Base-by-base conservation (phyloP, 64 coral and sea anemone genomes). In the Montipora foliosa region DNA sequence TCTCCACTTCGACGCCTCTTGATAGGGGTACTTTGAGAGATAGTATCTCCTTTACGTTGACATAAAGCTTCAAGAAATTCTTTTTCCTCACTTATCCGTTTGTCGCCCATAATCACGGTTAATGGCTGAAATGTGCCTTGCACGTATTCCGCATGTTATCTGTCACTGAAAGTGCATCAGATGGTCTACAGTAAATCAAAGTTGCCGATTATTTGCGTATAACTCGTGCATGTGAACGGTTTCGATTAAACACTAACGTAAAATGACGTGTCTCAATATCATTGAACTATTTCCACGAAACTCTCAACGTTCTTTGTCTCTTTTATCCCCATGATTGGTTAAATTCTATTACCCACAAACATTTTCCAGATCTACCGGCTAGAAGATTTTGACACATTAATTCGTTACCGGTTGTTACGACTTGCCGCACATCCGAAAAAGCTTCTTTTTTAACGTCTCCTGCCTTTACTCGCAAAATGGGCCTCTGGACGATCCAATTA, bases 191-290 rank as follows among this genome's bases (percentile, higher is more conserved):
- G 67, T 70, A 8, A 70, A 70, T 70, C 67, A 70, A 70, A 70
- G 67, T 70, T 70, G 67, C 1, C 67, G 67, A 70, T 70, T 70
- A 15, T 70, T 70, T 20, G 67, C 67, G 67, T 70, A 15, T 70
- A 70, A 0, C 67, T 70, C 67, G 67, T 15, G 67, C 67, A 12
- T 70, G 67, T 3, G 14, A 70, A 70, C 25, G 67, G 67, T 70
- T 70, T 70, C 67, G 14, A 70, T 70, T 70, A 70, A 70, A 70
- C 67, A 70, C 67, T 70, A 15, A 70, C 67, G 67, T 70, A 70
- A 70, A 15, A 70, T 70, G 67, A 70, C 67, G 67, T 70, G 67
- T 15, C 67, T 70, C 67, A 70, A 70, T 17, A 70, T 70, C 67
- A 70, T 70, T 70, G 67, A 1, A 12, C 67, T 70, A 70, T 70